A percentile compares a stretch with the other conserved stretches of the same genome.
Evolutionary conservation across 2,888 invertebrate species (phyloP).

Genomic region (Pyralis farinalis): DNA sequence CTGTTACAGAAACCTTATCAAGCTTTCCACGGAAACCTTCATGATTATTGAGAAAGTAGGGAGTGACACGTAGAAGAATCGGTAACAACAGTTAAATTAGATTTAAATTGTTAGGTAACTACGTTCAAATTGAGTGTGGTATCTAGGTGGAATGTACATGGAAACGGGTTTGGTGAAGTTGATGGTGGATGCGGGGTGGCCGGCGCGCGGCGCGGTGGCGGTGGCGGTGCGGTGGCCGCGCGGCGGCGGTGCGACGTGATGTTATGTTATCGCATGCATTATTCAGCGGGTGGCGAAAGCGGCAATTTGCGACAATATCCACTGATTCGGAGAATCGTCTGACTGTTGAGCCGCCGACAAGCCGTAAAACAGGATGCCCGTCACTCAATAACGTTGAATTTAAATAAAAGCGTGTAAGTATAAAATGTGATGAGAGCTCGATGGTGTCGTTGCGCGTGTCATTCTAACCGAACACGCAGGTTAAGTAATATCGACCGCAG

Average conservation of each 20-base stretch:
- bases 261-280: constrained; percentile 78
- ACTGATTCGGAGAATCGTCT: constrained; percentile 71
- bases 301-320: constrained; percentile 80
- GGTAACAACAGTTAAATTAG: neutral
- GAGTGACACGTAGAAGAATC: neutral
- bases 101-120: constrained; percentile 36
- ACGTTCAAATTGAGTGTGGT: constrained; percentile 36
- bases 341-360: constrained; percentile 70
- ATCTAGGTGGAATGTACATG: constrained; percentile 41
- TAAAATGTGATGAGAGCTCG: too few species aligned
- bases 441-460: too few species aligned
- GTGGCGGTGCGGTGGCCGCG: constrained; percentile 36
- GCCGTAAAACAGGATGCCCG: constrained; percentile 71
- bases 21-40: neutral
- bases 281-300: constrained; percentile 79
- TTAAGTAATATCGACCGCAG: too few species aligned
- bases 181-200: constrained; percentile 30
- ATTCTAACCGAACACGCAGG: too few species aligned
- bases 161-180: constrained; percentile 37
- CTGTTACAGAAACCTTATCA: neutral
- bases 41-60: constrained; percentile 10
- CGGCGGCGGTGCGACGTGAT: constrained; percentile 68
- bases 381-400: constrained; percentile 70
- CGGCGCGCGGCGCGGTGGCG: constrained; percentile 22
- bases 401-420: constrained; percentile 54